Conservation (phyloP, 2,888 invertebrate genomes). For the Drosophila vallismaia region DNA sequence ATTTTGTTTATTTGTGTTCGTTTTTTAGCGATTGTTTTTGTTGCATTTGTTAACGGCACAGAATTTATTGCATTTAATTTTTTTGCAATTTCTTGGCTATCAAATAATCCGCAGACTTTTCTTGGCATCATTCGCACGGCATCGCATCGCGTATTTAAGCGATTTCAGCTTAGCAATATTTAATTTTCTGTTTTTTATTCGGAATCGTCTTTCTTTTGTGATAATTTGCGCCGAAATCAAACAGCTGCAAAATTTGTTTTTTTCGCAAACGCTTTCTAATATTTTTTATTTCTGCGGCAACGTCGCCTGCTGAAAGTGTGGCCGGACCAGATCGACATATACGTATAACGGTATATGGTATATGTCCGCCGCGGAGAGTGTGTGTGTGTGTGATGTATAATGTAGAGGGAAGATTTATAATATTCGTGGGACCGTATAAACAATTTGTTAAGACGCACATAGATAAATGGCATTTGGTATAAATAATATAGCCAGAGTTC, state of each 20-base stretch:
- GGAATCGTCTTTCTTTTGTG: conserved; percentile 35
- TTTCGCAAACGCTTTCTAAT: conserved; percentile 22
- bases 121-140: conserved; percentile 45
- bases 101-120: conserved; percentile 5
- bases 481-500: conserved; percentile 49
- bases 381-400: conserved; percentile 38
- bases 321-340: conserved; percentile 46
- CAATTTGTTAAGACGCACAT: conserved; percentile 70
- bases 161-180: conserved; percentile 71
- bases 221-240: conserved; percentile 76
- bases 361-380: conserved; percentile 25
- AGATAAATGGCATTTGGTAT: conserved; percentile 46
- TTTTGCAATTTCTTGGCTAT: conserved; percentile 37
- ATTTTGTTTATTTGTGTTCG: not conserved
- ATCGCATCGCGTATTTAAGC: conserved; percentile 57
- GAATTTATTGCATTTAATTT: conserved; percentile 69
- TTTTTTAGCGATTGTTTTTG: conserved; percentile 9
- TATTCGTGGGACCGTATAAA: conserved; percentile 67
- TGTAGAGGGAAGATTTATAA: conserved; percentile 64
- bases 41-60: conserved; percentile 46
- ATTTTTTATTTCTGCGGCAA: conserved; percentile 14
- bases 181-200: conserved; percentile 32
- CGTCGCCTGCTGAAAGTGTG: conserved; percentile 74
- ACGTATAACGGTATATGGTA: conserved; percentile 28
- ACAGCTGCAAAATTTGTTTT: conserved; percentile 68